Evolutionary conservation across 2,113 vertebrate species (phyloP).

Genomic region (Gobiocypris rarus): DNA sequence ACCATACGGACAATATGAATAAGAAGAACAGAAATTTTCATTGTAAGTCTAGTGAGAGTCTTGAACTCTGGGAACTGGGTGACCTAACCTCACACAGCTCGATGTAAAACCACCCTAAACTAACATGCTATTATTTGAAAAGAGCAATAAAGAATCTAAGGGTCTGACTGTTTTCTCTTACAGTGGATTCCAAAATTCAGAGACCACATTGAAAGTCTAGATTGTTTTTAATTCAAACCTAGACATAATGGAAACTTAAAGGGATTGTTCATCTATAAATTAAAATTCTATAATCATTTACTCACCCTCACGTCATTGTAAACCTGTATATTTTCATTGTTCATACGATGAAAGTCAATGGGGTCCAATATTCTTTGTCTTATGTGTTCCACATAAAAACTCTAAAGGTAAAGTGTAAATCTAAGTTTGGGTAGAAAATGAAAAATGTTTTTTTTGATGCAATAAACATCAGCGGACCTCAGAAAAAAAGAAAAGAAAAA

Average conservation of each 20-base stretch:
- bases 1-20: slow-evolving; percentile 33
- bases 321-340: background rate
- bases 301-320: background rate
- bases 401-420: background rate
- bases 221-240: background rate
- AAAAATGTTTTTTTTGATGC: background rate
- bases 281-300: slow-evolving; percentile 1
- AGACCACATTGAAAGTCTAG: slow-evolving; percentile 1
- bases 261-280: background rate
- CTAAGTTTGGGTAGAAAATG: background rate
- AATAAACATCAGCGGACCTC: background rate
- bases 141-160: slow-evolving; percentile 23
- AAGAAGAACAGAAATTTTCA: slow-evolving; percentile 30
- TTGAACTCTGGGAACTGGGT: slow-evolving; percentile 13
- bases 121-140: slow-evolving; percentile 26
- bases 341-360: background rate
- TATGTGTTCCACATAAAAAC: background rate
- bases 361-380: background rate
- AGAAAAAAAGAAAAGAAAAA: background rate
- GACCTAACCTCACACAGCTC: background rate
- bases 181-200: background rate
- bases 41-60: background rate
- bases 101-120: slow-evolving; percentile 13
- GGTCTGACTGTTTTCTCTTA: slow-evolving; percentile 19
- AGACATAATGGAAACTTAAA: background rate